Evolutionary conservation across 92 coral and sea anemone genomes (phyloP).

Genomic region (Umimayanthus kanabou): DNA sequence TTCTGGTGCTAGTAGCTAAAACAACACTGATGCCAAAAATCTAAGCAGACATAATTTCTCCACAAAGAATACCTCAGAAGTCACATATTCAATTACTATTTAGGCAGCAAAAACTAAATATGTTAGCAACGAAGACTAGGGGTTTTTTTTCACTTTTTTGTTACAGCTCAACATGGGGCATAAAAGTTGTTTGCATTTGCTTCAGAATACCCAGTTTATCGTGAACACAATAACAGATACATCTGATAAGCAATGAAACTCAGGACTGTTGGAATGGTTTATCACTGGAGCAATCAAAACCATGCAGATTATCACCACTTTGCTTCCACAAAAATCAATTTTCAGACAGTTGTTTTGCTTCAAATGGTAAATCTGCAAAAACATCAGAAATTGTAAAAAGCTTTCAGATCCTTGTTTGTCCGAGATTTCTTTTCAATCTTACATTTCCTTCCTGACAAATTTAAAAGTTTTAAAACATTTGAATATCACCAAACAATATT

Average conservation of each 20-base stretch:
- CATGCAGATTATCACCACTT: background rate
- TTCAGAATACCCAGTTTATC: background rate
- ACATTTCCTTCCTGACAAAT: constrained; percentile 34
- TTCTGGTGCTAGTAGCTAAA: too few relatives aligned
- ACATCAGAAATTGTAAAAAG: background rate
- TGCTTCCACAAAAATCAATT: background rate
- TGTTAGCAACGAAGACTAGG: background rate
- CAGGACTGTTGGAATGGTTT: background rate
- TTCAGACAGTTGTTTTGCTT: background rate
- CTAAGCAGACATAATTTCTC: background rate
- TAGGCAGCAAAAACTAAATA: background rate
- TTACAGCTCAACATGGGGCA: background rate
- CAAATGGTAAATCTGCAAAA: background rate
- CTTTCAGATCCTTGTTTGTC: background rate
- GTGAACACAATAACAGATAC: too few relatives aligned
- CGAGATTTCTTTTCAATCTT: background rate
- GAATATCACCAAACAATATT: background rate
- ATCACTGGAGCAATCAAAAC: background rate
- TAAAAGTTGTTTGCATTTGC: background rate
- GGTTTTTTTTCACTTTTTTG: too few relatives aligned
- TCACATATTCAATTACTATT: background rate
- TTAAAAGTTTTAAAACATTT: background rate
- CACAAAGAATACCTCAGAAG: background rate
- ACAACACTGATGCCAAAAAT: background rate
- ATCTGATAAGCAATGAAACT: background rate